phyloP scores from a whole-genome alignment of 2,888 invertebrate genomes.

The Patella caerulea region DNA sequence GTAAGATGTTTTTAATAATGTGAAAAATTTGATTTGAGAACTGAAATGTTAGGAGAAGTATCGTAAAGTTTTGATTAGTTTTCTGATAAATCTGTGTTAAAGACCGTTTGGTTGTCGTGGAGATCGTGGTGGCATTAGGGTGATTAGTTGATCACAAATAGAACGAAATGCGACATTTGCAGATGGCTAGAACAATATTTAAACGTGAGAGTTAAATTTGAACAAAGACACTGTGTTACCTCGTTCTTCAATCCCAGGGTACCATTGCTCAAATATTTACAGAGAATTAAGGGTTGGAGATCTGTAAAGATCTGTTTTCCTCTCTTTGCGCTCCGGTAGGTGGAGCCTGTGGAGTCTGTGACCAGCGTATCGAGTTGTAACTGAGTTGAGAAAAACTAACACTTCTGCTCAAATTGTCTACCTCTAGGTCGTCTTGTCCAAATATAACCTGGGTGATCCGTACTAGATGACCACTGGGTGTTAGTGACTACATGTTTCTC shows the following conservation, averaged over 20 bases:
- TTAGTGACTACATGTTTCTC: neutral
- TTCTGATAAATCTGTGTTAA: no score
- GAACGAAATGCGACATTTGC: neutral
- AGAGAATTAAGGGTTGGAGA: neutral
- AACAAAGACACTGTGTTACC: conserved; percentile 4
- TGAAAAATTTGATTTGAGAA: no score
- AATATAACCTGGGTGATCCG: neutral
- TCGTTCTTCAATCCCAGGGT: neutral
- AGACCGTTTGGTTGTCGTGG: neutral
- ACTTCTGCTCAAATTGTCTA: neutral
- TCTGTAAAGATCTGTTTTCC: neutral
- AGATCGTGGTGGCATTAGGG: neutral
- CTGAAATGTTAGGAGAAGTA: no score
- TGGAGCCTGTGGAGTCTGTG: neutral
- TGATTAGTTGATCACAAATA: conserved; percentile 1
- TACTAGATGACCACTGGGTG: neutral
- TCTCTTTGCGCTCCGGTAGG: neutral
- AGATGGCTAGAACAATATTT: neutral
- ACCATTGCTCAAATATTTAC: conserved; percentile 2
- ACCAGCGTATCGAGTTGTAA: neutral
- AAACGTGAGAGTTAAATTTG: conserved; percentile 3
- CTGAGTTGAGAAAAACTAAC: neutral
- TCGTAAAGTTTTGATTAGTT: no score
- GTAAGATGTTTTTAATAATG: no score
- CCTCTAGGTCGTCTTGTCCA: neutral